phyloP scores from a whole-genome alignment of 2,113 vertebrate genomes.

The Callocephalon fimbriatum region DNA sequence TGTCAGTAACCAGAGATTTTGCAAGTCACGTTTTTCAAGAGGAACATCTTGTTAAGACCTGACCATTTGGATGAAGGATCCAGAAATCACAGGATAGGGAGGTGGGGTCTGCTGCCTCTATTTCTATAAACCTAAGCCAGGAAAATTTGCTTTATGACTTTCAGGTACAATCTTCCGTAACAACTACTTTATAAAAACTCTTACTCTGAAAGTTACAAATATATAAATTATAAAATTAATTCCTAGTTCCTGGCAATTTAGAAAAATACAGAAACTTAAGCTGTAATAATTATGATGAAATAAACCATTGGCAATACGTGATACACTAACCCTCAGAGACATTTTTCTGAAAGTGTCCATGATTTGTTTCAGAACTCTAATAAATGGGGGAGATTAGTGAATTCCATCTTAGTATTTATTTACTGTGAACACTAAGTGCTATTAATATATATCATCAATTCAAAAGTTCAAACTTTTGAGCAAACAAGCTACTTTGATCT shows the following conservation, averaged over 20 bases:
- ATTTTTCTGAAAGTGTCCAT: not conserved
- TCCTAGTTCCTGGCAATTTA: not conserved
- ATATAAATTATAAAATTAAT: not conserved
- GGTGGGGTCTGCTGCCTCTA: not conserved
- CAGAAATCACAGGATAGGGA: not conserved
- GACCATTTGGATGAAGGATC: not conserved
- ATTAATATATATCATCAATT: not conserved
- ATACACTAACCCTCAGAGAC: not conserved
- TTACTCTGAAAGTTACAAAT: not conserved
- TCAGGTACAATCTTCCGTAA: not conserved
- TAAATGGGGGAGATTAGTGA: not conserved
- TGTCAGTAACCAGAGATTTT: not conserved
- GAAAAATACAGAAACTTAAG: not conserved
- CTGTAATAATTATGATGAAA: not conserved
- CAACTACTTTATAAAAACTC: not conserved
- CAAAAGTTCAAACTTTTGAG: not conserved
- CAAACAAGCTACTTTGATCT: constrained; percentile 6
- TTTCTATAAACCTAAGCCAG: not conserved
- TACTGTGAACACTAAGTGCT: not conserved
- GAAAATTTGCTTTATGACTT: not conserved
- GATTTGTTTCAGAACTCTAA: not conserved
- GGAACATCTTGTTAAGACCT: not conserved
- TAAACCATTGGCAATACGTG: not conserved
- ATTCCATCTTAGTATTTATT: not conserved
- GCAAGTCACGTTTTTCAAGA: not conserved